Percentiles rank a stretch among this genome's conserved stretches.
Evolutionary conservation across 2,888 invertebrate species (phyloP).

Genomic region (Drosophila buzzatii): DNA sequence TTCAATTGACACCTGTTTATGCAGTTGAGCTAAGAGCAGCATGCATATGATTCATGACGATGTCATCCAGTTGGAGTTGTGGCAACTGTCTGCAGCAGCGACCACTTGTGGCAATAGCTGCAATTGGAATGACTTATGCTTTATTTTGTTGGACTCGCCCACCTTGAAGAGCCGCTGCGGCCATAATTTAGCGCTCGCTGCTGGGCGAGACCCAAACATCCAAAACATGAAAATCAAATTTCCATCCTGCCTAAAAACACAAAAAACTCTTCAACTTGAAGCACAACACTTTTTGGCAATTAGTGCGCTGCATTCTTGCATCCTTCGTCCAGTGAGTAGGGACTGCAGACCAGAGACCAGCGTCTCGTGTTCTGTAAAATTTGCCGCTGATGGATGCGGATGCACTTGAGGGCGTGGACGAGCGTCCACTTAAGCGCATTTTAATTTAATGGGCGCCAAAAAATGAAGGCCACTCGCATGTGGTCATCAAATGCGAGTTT

Average conservation of each 20-base stretch:
- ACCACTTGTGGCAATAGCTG: slow-evolving; percentile 51
- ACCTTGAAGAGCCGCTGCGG: slow-evolving; percentile 17
- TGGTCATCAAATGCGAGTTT: slow-evolving; percentile 62
- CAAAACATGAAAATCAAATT: slow-evolving; percentile 79
- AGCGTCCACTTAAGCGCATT: slow-evolving; percentile 57
- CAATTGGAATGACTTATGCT: slow-evolving; percentile 50
- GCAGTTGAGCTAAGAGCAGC: neutral
- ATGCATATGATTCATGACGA: slow-evolving; percentile 18
- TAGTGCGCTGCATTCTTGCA: slow-evolving; percentile 32
- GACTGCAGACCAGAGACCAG: neutral
- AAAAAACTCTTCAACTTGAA: slow-evolving; percentile 11
- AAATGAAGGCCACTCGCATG: slow-evolving; percentile 32
- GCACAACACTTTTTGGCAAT: slow-evolving; percentile 58
- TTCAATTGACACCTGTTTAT: slow-evolving; percentile 29
- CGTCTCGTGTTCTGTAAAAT: slow-evolving; percentile 3
- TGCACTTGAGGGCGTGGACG: slow-evolving; percentile 46
- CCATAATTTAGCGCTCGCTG: slow-evolving; percentile 32
- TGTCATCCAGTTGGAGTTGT: slow-evolving; percentile 19
- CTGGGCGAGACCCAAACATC: slow-evolving; percentile 66
- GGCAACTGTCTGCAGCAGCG: slow-evolving; percentile 43
- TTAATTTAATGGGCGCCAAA: slow-evolving; percentile 56
- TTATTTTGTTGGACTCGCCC: slow-evolving; percentile 46
- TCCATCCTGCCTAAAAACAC: slow-evolving; percentile 24
- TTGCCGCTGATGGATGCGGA: slow-evolving; percentile 49
- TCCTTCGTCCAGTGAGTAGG: neutral